Percentiles rank a stretch among this genome's conserved stretches.
phyloP scores from a whole-genome alignment of 2,113 vertebrate genomes.

The zebrafish (Danio rerio) region GRCz12tu NC_133192.1:9193001-9193500 shows the following conservation, averaged over 20 bases:
- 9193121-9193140: background rate
- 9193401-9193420: background rate
- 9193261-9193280: too few species aligned
- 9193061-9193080: conserved; percentile 85
- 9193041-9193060: conserved; percentile 78
- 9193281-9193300: too few species aligned
- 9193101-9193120: conserved; percentile 2
- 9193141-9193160: too few species aligned
- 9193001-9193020: conserved; percentile 84
- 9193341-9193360: too few species aligned
- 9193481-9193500: conserved; percentile 85
- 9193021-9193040: conserved; percentile 87
- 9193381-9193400: background rate
- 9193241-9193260: too few species aligned
- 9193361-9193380: too few species aligned
- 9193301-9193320: too few species aligned
- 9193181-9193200: too few species aligned
- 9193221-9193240: too few species aligned
- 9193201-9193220: too few species aligned
- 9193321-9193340: too few species aligned
- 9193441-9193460: conserved; percentile 88
- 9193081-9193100: conserved; percentile 85
- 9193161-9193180: too few species aligned
- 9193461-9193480: conserved; percentile 77
- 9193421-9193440: conserved; percentile 95